Base-by-base conservation (phyloP, 2,888 invertebrate genomes). In the Lycia hirtaria region DNA sequence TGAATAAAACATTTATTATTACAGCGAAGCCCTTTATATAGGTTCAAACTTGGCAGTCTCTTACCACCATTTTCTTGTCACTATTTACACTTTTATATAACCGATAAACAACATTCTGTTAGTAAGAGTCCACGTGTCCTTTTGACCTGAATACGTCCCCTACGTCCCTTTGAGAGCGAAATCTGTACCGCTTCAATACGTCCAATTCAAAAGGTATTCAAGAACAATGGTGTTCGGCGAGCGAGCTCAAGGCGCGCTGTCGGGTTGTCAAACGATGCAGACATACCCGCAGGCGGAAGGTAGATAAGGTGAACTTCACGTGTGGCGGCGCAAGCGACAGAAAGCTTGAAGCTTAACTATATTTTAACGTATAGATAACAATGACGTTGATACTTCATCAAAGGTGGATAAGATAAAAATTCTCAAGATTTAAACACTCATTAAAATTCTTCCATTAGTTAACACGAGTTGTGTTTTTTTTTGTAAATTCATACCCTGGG, bases 191-290 rank as follows among this genome's bases (percentile, higher is more conserved):
- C 24, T 38, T 40, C 47, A 57, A 53, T 53, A 47, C 33, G 35
- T 55, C 24, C 33, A 9, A 43, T 44, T 30, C 49, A 56, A 44
- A 49, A 30, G 22, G 38, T 44, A 41, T 22, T 38, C 33, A 55
- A 52, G 62, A 59, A 62, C 67, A 63, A 64, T 59, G 59, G 40
- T 41, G 51, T 51, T 10, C 52, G 30, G 48, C 38, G 48, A 35
- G 55, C 45, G 52, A 41, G 59, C 63, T 63, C 51, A 59, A 58
- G 65, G 68, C 62, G 67, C 54, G 55, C 64, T 68, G 71, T 75
- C 73, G 67, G 65, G 57, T 69, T 70, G 72, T 75, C 73, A 69
- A 67, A 68, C 59, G 65, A 64, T 60, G 60, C 69, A 73, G 74
- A 78, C 78, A 56, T 50, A 65, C 52, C 75, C 73, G 67, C 66